Percentiles rank a stretch among this genome's conserved stretches.
Conservation (phyloP, 2,113 vertebrate genomes). For the Aldabrachelys gigantea region DNA sequence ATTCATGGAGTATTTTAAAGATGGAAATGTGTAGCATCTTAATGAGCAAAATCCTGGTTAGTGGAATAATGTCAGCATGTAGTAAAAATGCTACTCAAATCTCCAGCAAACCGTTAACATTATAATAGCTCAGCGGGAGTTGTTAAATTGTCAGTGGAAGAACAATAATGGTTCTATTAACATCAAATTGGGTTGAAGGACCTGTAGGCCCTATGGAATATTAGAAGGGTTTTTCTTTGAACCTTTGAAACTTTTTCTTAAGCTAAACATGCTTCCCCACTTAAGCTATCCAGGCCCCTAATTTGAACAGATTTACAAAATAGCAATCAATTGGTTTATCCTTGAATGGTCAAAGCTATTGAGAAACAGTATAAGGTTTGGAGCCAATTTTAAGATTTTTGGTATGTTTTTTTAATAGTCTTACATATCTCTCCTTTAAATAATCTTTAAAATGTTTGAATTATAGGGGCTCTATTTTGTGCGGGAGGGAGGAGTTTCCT, state of each 20-base stretch:
- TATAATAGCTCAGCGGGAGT: conserved; percentile 31
- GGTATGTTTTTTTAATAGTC: fast-evolving
- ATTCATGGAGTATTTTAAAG: fast-evolving
- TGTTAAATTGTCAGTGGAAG: conserved; percentile 7
- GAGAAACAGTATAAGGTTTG: background rate
- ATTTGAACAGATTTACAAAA: background rate
- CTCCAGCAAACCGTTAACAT: background rate
- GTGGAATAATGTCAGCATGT: background rate
- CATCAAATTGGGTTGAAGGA: conserved; percentile 69
- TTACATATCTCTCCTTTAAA: background rate
- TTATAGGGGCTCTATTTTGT: background rate
- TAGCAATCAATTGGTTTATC: background rate
- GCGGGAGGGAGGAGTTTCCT: background rate
- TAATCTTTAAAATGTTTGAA: background rate
- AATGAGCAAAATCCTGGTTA: background rate
- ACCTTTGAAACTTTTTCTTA: background rate
- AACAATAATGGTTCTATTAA: conserved; percentile 68
- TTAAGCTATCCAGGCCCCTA: background rate
- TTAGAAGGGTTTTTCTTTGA: conserved; percentile 45
- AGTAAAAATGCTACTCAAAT: background rate
- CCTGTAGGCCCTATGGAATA: conserved; percentile 13
- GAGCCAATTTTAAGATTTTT: background rate
- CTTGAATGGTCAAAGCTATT: background rate
- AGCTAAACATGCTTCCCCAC: background rate
- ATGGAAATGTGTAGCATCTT: background rate